phyloP scores from a whole-genome alignment of 2,113 vertebrate species.

The Regulus satrapa region DNA sequence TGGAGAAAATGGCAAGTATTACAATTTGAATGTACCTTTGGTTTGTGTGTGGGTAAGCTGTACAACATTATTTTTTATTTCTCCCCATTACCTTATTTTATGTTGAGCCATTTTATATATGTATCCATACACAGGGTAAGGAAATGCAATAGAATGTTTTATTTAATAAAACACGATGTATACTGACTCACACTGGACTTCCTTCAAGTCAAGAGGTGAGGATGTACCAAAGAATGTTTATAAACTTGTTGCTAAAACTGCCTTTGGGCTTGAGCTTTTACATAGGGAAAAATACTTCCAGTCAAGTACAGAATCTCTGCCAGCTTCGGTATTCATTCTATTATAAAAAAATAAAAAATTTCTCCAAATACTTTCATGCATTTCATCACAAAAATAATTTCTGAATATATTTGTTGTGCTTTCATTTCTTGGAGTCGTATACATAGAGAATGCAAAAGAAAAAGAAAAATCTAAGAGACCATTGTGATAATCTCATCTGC shows the following conservation, averaged over 20 bases:
- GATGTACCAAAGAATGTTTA: background rate
- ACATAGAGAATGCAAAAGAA: background rate
- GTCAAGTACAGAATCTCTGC: background rate
- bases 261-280: background rate
- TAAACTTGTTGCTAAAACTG: background rate
- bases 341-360: background rate
- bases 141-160: background rate
- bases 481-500: background rate
- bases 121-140: background rate
- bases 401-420: background rate
- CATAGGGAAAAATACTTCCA: background rate
- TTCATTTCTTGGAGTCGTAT: background rate
- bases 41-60: background rate
- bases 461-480: background rate
- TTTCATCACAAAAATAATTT: background rate
- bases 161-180: background rate
- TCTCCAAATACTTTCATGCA: background rate
- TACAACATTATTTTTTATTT: background rate
- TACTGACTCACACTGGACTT: background rate
- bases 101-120: background rate
- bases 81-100: background rate
- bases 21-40: background rate
- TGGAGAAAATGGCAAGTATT: background rate
- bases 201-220: background rate
- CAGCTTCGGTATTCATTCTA: background rate